Conservation (phyloP, 2,797 vertebrate genomes). For the Alcedo quadribrachys region DNA sequence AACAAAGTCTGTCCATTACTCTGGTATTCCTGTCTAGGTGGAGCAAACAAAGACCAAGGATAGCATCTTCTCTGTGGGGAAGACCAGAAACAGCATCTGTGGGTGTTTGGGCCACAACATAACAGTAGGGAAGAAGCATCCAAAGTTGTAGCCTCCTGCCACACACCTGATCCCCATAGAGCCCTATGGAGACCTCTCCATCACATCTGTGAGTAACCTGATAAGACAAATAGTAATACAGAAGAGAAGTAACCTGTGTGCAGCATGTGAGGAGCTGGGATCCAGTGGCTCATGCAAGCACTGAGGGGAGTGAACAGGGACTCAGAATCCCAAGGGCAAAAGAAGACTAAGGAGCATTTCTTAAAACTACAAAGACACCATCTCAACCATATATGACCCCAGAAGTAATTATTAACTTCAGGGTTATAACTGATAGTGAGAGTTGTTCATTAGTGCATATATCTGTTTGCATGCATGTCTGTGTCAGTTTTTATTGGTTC, state of each 20-base stretch:
- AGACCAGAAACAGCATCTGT: not conserved
- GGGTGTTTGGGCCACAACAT: not conserved
- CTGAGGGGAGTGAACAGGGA: not conserved
- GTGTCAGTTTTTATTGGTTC: not conserved
- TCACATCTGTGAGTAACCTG: not conserved
- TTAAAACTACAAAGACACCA: not conserved
- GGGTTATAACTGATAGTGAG: not conserved
- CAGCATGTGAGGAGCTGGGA: not conserved
- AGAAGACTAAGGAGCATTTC: not conserved
- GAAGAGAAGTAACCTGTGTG: not conserved
- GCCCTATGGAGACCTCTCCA: not conserved
- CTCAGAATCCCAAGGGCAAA: not conserved
- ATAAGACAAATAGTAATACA: not conserved
- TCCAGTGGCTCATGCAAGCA: not conserved
- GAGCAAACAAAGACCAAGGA: not conserved
- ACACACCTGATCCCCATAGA: accelerated
- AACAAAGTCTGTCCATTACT: not conserved
- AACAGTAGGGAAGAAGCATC: not conserved
- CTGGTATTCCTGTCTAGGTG: not conserved
- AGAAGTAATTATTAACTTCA: not conserved
- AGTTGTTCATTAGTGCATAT: not conserved
- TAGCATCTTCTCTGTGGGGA: not conserved
- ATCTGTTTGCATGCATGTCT: not conserved
- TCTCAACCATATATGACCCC: not conserved
- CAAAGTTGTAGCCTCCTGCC: not conserved